phyloP scores from a whole-genome alignment of 2,797 vertebrate genomes.

The Eleutherodactylus coqui region DNA sequence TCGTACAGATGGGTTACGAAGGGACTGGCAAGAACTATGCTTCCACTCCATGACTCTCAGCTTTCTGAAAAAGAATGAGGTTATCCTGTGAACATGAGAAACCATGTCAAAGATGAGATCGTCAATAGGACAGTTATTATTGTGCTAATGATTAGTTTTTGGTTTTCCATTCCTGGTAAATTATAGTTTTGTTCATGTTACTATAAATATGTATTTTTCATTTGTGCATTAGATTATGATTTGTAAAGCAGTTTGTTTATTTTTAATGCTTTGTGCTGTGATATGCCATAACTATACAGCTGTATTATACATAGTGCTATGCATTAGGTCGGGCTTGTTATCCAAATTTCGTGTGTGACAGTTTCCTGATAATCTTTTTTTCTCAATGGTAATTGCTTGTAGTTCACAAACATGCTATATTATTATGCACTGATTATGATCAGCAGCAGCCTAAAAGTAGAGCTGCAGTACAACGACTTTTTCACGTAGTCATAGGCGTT shows the following conservation, averaged over 20 bases:
- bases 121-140: neutral
- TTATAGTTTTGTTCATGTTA: neutral
- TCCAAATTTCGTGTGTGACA: neutral
- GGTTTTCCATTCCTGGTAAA: neutral
- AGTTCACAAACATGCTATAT: neutral
- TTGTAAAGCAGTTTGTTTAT: neutral
- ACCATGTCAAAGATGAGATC: neutral
- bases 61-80: neutral
- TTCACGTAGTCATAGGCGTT: too few relatives aligned
- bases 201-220: neutral
- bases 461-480: neutral
- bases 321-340: neutral
- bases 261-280: neutral
- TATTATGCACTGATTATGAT: neutral
- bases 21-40: slow-evolving; percentile 4
- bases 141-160: neutral
- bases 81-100: slow-evolving; percentile 4
- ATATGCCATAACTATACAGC: neutral
- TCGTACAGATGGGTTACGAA: slow-evolving; percentile 58
- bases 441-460: neutral
- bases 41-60: neutral
- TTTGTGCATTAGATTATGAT: neutral
- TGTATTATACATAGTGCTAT: neutral
- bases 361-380: neutral
- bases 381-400: neutral